Evolutionary conservation across 2,888 invertebrate genomes (phyloP), one percentile per base, ranked within the genome.

Genomic region (Baccha elongata): DNA sequence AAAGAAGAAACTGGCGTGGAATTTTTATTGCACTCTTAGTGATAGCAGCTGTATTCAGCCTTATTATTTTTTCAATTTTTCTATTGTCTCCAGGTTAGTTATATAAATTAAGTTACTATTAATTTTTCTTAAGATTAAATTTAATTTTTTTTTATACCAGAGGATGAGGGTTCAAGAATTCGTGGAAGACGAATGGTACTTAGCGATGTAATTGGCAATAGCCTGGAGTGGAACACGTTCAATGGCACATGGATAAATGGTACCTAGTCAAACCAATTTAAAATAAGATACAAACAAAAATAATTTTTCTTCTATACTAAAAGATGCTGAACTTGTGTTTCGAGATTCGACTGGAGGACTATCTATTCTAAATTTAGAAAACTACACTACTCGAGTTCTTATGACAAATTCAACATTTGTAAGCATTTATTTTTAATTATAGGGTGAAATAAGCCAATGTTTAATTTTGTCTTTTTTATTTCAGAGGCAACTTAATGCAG

Each of bases 1-100:
- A 94, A 85, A 94, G 97, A 90, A 93, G 97, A 85, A 98, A 98
- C 92, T 98, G 98, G 98, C 94, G 96, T 48, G 98, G 98, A 15
- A 98, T 98, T 87, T 94, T 96, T 86, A 98, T 98, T 86, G 97
- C 98, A 0, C 92, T 98, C 84, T 92, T 98, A 87, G 98, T 98
- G 86, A 98, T 98, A 86, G 94, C 96, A 19, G 95, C 96, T 29
- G 97, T 98, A 35, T 94, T 97, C 87, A 96, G 96, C 53, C 93
- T 97, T 87, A 97, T 98, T 86, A 95, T 98, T 86, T 95, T 97
- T 91, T 97, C 98, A 87, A 97, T 98, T 88, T 95, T 97, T 44
- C 92, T 98, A 84, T 94, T 98, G 74, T 97, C 97, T 11, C 98
- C 98, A 3, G 92, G 89, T 89, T 81, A 87, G 86, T 71, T 53